These are phyloP conservation scores for Noctua comes DNA, from an alignment of 2,888 invertebrate species.

Conservation along the genomic window DNA sequence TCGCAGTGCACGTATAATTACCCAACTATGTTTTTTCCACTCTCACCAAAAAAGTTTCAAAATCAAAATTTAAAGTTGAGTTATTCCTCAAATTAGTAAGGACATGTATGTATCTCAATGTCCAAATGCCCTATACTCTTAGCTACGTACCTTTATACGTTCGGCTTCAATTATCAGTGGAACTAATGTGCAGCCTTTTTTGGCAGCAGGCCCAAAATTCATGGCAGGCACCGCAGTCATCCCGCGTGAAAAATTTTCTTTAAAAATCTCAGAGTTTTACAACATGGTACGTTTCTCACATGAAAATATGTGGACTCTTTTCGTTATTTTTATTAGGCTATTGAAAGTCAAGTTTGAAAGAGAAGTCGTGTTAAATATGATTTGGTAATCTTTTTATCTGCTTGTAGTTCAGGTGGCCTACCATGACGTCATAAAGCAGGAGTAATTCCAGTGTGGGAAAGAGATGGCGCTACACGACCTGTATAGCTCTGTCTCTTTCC, in stretches of 20 bases:
- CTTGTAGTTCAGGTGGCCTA: too few species aligned
- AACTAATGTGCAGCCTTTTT: conserved; percentile 53
- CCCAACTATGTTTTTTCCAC: too few species aligned
- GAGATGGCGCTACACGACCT: too few species aligned
- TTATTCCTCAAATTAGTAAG: background rate
- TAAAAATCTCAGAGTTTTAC: conserved; percentile 56
- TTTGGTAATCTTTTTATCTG: background rate
- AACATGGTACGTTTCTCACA: conserved; percentile 34
- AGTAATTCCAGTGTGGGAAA: too few species aligned
- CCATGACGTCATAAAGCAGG: too few species aligned
- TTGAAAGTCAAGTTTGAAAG: background rate
- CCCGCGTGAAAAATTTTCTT: conserved; percentile 43
- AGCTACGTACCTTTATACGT: conserved; percentile 5
- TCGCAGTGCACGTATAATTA: too few species aligned
- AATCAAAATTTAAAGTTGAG: background rate
- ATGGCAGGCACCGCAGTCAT: conserved; percentile 47
- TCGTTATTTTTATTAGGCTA: conserved; percentile 16
- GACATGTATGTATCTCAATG: background rate
- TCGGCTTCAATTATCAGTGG: conserved; percentile 53
- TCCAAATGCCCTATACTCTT: background rate
- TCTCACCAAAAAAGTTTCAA: too few species aligned
- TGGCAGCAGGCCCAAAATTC: conserved; percentile 58
- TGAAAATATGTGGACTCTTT: conserved; percentile 47
- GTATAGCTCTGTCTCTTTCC: too few species aligned
- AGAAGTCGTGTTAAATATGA: background rate